phyloP scores from a whole-genome alignment of 2,797 vertebrate species.

The Cephalopachus bancanus region DNA sequence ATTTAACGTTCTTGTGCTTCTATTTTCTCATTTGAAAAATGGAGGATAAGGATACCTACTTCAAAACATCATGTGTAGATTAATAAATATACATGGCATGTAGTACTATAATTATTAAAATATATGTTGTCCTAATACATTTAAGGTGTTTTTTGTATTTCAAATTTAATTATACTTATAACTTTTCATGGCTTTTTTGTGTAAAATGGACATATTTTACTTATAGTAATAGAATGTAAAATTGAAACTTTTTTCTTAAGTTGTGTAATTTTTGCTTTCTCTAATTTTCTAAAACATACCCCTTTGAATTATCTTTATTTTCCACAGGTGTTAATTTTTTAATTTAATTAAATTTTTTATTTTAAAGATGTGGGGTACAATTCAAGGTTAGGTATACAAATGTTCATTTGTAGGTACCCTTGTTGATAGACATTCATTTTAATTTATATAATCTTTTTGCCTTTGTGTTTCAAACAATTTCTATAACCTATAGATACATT shows the following conservation, averaged over 20 bases:
- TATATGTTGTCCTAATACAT: background rate
- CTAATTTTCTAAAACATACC: background rate
- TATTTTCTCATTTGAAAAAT: background rate
- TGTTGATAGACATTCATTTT: background rate
- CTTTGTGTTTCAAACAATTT: background rate
- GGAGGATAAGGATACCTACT: background rate
- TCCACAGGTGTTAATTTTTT: background rate
- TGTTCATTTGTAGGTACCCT: no score
- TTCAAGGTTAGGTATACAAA: no score
- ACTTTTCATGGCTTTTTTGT: background rate
- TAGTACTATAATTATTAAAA: background rate
- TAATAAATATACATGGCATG: background rate
- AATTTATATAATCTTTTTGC: background rate
- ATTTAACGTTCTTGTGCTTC: background rate
- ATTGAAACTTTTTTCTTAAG: background rate
- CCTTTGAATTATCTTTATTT: slow-evolving; percentile 9
- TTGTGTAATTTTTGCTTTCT: background rate
- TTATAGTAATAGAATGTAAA: slow-evolving; percentile 5
- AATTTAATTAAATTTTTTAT: no score
- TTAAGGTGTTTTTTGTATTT: background rate
- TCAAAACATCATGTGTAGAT: background rate
- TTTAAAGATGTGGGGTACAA: no score
- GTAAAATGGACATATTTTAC: background rate
- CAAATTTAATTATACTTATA: background rate
- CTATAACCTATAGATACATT: background rate